Conservation (phyloP, 53 echinoderm and acorn worm genomes). For the Echinarachnius parma region DNA sequence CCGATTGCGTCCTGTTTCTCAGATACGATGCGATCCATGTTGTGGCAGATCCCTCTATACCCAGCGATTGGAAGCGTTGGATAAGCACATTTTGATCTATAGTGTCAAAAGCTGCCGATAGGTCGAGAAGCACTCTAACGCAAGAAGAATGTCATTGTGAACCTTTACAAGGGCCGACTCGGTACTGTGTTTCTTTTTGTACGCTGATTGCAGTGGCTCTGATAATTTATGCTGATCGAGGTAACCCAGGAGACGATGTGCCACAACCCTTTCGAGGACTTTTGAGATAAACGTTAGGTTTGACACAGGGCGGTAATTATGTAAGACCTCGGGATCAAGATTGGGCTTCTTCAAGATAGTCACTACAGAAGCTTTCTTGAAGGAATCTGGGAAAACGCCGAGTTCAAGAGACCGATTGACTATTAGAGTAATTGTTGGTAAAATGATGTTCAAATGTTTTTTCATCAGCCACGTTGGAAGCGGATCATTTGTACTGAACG, state of each 20-base stretch:
- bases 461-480: slow-evolving; percentile 10
- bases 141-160: too few relatives aligned
- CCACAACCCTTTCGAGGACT: slow-evolving; percentile 8
- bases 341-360: slow-evolving; percentile 3
- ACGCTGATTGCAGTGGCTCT: slow-evolving; percentile 7
- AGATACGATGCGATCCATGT: too few relatives aligned
- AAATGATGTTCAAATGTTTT: not conserved
- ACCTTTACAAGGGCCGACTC: slow-evolving; percentile 2
- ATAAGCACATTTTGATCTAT: too few relatives aligned
- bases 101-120: too few relatives aligned
- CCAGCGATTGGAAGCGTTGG: too few relatives aligned
- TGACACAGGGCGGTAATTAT: slow-evolving; percentile 3
- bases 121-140: too few relatives aligned
- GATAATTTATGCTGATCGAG: not conserved
- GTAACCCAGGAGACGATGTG: slow-evolving; percentile 3
- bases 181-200: slow-evolving; percentile 6
- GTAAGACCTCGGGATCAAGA: not conserved
- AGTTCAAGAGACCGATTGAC: not conserved
- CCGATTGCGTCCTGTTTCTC: too few relatives aligned
- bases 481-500: slow-evolving; percentile 5
- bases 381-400: not conserved
- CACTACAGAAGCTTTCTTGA: not conserved
- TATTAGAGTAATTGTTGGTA: not conserved
- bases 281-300: slow-evolving; percentile 15
- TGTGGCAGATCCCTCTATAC: too few relatives aligned